Conservation (phyloP, 1,140 invertebrate genomes). For the Danaus melanippus region DNA sequence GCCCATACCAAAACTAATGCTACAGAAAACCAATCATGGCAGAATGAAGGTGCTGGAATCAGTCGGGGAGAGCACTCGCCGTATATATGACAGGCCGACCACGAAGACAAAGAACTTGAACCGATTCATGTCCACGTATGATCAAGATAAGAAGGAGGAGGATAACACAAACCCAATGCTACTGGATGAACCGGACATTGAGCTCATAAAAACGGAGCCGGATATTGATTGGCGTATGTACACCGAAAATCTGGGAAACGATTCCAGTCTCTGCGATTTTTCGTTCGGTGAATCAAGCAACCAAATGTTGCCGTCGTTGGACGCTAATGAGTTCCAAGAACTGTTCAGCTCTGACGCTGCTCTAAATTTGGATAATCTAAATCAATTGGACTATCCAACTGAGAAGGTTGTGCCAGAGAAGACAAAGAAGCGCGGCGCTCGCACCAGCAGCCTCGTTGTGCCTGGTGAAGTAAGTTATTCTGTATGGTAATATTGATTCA, state of each 20-base stretch:
- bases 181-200: conserved; percentile 37
- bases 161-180: conserved; percentile 26
- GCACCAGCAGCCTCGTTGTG: conserved; percentile 30
- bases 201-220: conserved; percentile 43
- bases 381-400: conserved; percentile 22
- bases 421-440: conserved; percentile 26
- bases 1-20: conserved; percentile 56
- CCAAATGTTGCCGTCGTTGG: conserved; percentile 32
- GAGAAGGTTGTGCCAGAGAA: conserved; percentile 29
- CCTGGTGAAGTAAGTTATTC: conserved; percentile 19
- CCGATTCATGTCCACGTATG: conserved; percentile 20
- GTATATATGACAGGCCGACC: conserved; percentile 37
- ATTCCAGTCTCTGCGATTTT: conserved; percentile 41
- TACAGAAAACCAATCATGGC: conserved; percentile 54
- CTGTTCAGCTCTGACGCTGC: conserved; percentile 33
- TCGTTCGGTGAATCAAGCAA: conserved; percentile 40
- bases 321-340: conserved; percentile 42
- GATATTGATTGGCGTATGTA: conserved; percentile 44
- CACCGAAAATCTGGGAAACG: conserved; percentile 25
- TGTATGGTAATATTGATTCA: too few species aligned
- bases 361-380: conserved; percentile 33
- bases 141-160: conserved; percentile 33
- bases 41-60: conserved; percentile 36
- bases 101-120: conserved; percentile 23
- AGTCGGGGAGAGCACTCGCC: conserved; percentile 20